Base-by-base conservation (phyloP, 2,888 invertebrate genomes). In the Colostygia pectinataria region DNA sequence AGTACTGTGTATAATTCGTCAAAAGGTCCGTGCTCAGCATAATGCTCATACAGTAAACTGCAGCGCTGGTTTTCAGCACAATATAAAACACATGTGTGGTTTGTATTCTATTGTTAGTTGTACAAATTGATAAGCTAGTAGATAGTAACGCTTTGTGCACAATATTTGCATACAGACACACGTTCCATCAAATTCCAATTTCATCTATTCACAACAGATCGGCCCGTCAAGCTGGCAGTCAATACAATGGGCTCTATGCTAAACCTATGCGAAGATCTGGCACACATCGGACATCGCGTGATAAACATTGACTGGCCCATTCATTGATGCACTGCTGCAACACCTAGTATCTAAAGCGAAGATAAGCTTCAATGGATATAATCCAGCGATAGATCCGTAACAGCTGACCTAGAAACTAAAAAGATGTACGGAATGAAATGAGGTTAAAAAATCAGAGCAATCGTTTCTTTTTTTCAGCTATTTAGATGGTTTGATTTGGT, bases 211-310 rank as follows among this genome's bases (percentile, higher is more conserved):
- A 23, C 28, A 42, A 27, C 40, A 49, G 29, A 53, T 51, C 57
- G 44, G 9, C 24, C 55, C 41, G 59, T 55, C 59, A 46, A 55
- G 53, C 53, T 53, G n/a, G 13, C 13, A 39, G 13, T 25, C 37
- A 23, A 58, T 29, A 33, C 58, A 57, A 61, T 59, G 8, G 56
- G 20, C 45, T 45, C 15, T 45, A 53, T 48, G 52, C 53, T 56
- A 58, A 58, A 45, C 60, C 43, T 27, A 27, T 43, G 40, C 44
- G 32, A 53, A 58, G 58, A 61, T 56, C 53, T 55, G 46, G 57
- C 57, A 43, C 45, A 46, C 36, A 50, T 53, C 52, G 53, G 53
- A 54, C 52, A 52, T 18, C 46, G 32, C 40, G 31, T 51, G 56
- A 53, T 58, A 56, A 55, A 53, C 55, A 47, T 51, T 51, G 56